phyloP scores from a whole-genome alignment of 2,888 invertebrate genomes.

The Orchesella flavescens region DNA sequence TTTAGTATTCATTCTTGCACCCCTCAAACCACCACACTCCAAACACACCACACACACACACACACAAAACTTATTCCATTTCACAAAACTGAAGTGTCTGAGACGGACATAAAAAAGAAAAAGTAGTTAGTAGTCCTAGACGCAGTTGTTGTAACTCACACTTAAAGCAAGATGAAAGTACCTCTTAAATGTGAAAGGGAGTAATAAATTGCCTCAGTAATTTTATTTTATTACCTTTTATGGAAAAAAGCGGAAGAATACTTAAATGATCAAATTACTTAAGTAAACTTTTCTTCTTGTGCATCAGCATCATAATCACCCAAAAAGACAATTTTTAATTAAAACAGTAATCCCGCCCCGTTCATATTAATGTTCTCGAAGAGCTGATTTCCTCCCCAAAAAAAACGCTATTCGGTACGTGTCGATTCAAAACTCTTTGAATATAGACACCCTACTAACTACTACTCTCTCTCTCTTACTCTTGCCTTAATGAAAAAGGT shows the following conservation, averaged over 20 bases:
- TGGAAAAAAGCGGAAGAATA: constrained; percentile 12
- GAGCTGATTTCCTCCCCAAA: too few relatives aligned
- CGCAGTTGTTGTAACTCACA: too few relatives aligned
- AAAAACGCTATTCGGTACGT: too few relatives aligned
- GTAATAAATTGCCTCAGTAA: neutral
- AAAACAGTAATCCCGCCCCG: too few relatives aligned
- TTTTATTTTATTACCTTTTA: constrained; percentile 49
- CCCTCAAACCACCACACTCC: neutral
- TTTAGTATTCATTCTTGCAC: neutral
- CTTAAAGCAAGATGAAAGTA: too few relatives aligned
- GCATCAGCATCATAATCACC: too few relatives aligned
- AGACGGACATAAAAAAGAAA: neutral
- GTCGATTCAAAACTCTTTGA: too few relatives aligned
- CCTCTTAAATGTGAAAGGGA: neutral
- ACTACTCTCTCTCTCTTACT: constrained; percentile 11
- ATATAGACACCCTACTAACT: neutral
- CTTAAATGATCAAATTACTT: neutral
- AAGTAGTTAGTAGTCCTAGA: too few relatives aligned
- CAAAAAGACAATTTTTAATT: too few relatives aligned
- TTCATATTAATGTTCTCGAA: too few relatives aligned
- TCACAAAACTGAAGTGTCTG: neutral
- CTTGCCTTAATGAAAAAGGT: neutral
- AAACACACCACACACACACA: neutral
- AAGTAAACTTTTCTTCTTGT: neutral
- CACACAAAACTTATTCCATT: neutral